A percentile compares a stretch with the other conserved stretches of the same genome.
Evolutionary conservation across 2,113 vertebrate species (phyloP).

Genomic region (Sitta europaea): DNA sequence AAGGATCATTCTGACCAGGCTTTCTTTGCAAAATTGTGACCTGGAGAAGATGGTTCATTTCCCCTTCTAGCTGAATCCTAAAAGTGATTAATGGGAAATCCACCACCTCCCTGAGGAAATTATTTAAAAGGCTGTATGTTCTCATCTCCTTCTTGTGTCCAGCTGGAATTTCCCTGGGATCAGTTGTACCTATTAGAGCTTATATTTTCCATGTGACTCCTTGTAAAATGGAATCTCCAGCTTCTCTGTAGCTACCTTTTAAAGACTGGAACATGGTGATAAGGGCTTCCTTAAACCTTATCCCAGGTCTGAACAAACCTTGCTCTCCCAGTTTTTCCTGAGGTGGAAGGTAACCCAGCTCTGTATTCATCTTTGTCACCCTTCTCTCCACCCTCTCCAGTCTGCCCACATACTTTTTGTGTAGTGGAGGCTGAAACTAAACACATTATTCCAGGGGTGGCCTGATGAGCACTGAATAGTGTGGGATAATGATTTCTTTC

Average conservation of each 20-base stretch:
- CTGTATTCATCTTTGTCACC: too few relatives aligned
- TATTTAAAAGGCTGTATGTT: not conserved
- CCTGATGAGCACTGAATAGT: not conserved
- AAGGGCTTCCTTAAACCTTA: not conserved
- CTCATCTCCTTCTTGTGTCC: not conserved
- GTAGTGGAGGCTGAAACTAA: not conserved
- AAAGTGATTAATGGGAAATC: not conserved
- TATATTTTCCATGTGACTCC: not conserved
- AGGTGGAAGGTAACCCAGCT: not conserved
- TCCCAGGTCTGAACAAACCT: not conserved
- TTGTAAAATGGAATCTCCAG: not conserved
- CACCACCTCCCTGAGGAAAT: not conserved
- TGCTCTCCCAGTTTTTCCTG: not conserved
- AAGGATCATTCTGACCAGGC: not conserved
- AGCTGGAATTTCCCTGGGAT: not conserved
- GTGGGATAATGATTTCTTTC: not conserved
- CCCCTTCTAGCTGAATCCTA: not conserved
- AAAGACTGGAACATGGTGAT: not conserved
- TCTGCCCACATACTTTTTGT: not conserved
- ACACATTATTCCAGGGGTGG: not conserved
- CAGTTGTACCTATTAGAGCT: fast-evolving
- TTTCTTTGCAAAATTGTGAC: not conserved
- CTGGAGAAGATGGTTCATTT: not conserved
- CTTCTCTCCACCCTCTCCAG: not conserved
- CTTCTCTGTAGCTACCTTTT: not conserved